Evolutionary conservation across 2,797 vertebrate species (phyloP).

Genomic region (Tarsius wallacei): DNA sequence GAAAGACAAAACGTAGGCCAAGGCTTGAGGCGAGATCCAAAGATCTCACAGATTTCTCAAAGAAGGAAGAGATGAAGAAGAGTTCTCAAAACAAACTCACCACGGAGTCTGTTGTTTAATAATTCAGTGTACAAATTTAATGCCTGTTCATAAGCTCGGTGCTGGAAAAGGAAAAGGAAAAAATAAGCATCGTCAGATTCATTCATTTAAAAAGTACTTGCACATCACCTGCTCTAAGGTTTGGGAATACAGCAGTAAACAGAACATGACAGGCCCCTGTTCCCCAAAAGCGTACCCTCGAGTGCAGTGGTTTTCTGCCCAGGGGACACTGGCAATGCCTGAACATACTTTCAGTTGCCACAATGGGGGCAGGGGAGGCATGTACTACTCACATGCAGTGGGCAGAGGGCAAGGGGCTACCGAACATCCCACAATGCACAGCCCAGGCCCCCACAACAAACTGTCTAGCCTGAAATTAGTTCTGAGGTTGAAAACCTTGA

Average conservation of each 20-base stretch:
- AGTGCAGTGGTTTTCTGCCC: not conserved
- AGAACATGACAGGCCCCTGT: not conserved
- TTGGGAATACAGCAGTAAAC: not conserved
- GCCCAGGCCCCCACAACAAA: not conserved
- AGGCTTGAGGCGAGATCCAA: not conserved
- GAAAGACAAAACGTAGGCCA: not conserved
- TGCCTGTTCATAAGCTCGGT: conserved; percentile 92
- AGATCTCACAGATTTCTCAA: not conserved
- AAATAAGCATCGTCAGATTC: not conserved
- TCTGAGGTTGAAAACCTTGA: not conserved
- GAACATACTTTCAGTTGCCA: not conserved
- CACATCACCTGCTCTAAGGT: not conserved
- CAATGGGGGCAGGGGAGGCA: not conserved
- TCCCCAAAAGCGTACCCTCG: not conserved
- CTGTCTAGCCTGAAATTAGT: not conserved
- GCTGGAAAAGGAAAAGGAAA: conserved; percentile 88
- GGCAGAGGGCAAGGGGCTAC: not conserved
- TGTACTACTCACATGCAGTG: not conserved
- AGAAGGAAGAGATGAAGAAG: not conserved
- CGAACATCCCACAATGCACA: not conserved
- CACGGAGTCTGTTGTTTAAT: conserved; percentile 94
- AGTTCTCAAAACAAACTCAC: conserved; percentile 90
- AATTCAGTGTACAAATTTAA: conserved; percentile 94
- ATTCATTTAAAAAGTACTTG: not conserved
- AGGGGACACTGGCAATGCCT: not conserved